Conservation (phyloP, 1,140 invertebrate species). For the Drosophila baimaii region DNA sequence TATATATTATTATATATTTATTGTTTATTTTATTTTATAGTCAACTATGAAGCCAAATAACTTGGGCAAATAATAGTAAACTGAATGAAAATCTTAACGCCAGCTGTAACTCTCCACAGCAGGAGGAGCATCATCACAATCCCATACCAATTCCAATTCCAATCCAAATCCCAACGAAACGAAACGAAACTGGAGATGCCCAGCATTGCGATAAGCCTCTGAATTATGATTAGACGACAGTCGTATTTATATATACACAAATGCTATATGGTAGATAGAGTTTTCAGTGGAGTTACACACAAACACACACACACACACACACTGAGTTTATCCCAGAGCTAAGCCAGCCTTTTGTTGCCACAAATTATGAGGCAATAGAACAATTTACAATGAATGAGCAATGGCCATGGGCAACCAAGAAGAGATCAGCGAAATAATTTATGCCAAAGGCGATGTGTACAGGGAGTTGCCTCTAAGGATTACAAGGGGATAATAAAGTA, state of each 20-base stretch:
- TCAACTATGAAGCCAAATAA: too few relatives aligned
- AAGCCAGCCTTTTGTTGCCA: constrained; percentile 39
- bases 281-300: background rate
- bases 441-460: background rate
- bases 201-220: constrained; percentile 70
- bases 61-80: background rate
- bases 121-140: constrained; percentile 23
- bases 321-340: too few relatives aligned
- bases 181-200: constrained; percentile 69
- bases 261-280: constrained; percentile 31
- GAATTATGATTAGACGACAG: constrained; percentile 73
- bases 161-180: constrained; percentile 49
- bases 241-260: constrained; percentile 56
- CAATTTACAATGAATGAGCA: constrained; percentile 39
- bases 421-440: constrained; percentile 2
- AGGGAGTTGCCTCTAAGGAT: background rate
- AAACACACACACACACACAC: too few relatives aligned
- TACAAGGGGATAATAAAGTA: background rate
- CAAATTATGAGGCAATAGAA: constrained; percentile 45
- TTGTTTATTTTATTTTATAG: too few relatives aligned
- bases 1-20: too few relatives aligned
- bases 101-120: constrained; percentile 10
- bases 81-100: background rate
- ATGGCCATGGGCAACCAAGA: constrained; percentile 8
- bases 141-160: constrained; percentile 18